A percentile compares a stretch with the other conserved stretches of the same genome.
These are phyloP conservation scores for Forpus xanthops DNA, from an alignment of 2,797 vertebrate genomes.

Conservation along the genomic window DNA sequence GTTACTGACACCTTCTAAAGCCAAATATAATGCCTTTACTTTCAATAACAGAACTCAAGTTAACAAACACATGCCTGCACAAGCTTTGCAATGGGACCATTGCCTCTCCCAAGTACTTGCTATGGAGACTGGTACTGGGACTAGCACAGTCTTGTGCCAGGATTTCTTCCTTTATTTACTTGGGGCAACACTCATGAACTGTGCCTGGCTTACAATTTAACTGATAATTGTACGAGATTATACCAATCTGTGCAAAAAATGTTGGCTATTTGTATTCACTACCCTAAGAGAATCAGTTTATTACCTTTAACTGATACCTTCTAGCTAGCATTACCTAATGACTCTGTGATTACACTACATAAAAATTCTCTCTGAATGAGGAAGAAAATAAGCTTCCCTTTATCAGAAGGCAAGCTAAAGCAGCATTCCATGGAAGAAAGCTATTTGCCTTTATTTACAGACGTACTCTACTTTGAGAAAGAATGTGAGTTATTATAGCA, in stretches of 20 bases:
- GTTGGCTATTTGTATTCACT: neutral
- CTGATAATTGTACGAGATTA: neutral
- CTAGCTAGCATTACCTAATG: neutral
- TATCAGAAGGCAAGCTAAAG: neutral
- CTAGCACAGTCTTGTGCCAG: neutral
- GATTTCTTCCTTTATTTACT: neutral
- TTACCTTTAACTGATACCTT: neutral
- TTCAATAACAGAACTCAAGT: neutral
- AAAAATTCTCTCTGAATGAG: neutral
- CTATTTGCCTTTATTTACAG: neutral
- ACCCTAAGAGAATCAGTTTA: neutral
- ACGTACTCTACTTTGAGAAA: neutral
- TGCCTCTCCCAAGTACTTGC: fast-evolving
- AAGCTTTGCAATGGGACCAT: too few species aligned
- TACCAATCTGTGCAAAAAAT: neutral
- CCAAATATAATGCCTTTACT: neutral
- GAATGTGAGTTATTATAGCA: neutral
- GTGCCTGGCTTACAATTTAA: neutral
- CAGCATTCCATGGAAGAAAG: neutral
- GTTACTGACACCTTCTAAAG: neutral
- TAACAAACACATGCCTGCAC: fast-evolving
- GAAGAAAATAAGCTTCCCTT: neutral
- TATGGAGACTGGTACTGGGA: neutral
- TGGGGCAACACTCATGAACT: neutral
- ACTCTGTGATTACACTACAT: neutral